Base-by-base conservation (phyloP, 2,113 vertebrate species). In the Platycercus adscitus region DNA sequence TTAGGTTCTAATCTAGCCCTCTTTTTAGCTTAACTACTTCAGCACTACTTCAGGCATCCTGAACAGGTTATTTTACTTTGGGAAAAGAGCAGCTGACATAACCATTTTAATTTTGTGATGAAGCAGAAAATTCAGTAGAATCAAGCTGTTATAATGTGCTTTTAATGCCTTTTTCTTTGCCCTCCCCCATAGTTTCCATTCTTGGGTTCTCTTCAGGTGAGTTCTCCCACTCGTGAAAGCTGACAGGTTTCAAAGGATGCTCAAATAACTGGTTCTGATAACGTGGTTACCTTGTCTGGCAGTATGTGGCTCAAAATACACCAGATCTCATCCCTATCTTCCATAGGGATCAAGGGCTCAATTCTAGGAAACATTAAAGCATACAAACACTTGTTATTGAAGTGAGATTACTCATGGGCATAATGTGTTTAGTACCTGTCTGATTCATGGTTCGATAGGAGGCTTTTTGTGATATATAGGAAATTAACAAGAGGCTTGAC, bases 391-490 rank as follows among this genome's bases (percentile, higher is more conserved):
- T 86, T 92, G 61, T 84, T 76, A 93, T 56, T 81, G 58, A 82
- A 65, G 52, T 39, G 72, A 84, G 77, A 94, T 91, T 93, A 91
- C 73, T 96, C 81, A 70, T 31, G 64, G 61, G 58, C 66, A 89
- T 93, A 82, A 82, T 76, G 61, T 81, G 56, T 84, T 91, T 66
- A 65, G 81, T 93, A 93, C 88, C 86, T 95, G 92, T 16, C 70
- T 94, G 91, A 94, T 86, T 96, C 91, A 92, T 21, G 25, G 41
- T 71, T 3, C 68, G 84, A 89, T 28, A 52, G 86, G 72, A 93
- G 81, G 39, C 65, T 92, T 49, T 95, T 94, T 86, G 77, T 68
- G 76, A 61, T 91, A 28, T 11, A 41, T 39, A 64, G 44, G 65
- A 81, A 90, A 91, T 78, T 78, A 94, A 47, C 47, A 44, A 76